Base-by-base conservation (phyloP, 2,888 invertebrate genomes). In the Diarsia mendica region DNA sequence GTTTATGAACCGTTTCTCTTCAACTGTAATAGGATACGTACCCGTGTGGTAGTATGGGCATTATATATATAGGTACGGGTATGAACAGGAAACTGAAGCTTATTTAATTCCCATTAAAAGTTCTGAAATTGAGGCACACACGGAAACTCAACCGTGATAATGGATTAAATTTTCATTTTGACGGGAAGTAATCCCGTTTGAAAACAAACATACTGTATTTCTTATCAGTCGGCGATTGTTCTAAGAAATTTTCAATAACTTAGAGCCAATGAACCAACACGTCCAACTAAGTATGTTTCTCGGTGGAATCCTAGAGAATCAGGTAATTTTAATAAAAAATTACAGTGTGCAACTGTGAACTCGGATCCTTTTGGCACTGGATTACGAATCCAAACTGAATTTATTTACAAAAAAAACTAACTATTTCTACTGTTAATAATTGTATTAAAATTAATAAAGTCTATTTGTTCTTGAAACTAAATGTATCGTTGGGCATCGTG, bases 291-390 rank as follows among this genome's bases (percentile, higher is more conserved):
- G 61, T 67, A 70, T 13, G 4, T 58, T 72, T 60, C 33, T 49
- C 33, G 23, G n/a, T 46, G 33, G 51, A 58, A 71, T 70, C 46
- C 48, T 71, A 65, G 55, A 71, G 65, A 70, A 60, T 2, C 55
- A 20, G 23, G 2, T 73, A 55, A 73, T 61, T 70, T 23, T 73
- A 46, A 67, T 76, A 67, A 64, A 70, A 80, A 70, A 65, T 61
- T 74, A 55, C 10, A 61, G 55, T 18, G 46, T n/a, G n/a, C n/a
- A n/a, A n/a, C n/a, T n/a, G n/a, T 28, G n/a, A 33, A 28, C 39
- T 51, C 10, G 11, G 48, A 67, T 23, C 4, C 0, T 1, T 6
- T 13, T 63, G 28, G n/a, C 11, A 44, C 68, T 49, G 55, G 72
- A 77, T 69, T n/a, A 49, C 49, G 23, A 67, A 53, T 68, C 1